Conservation (phyloP, 2,888 invertebrate species). For the Macrophya annulata region DNA sequence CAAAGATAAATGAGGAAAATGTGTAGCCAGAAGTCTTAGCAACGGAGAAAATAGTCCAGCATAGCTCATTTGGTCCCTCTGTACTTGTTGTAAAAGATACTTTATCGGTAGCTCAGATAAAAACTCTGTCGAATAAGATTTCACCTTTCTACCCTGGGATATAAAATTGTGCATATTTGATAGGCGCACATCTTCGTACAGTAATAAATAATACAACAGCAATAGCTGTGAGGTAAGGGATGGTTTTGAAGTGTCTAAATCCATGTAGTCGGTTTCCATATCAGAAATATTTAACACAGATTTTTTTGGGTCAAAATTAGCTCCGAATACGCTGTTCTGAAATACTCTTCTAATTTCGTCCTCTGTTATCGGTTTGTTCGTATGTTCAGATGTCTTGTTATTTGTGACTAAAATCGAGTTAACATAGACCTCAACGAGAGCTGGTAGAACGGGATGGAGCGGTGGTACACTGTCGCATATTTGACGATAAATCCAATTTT, state of each 20-base stretch:
- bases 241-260: conserved; percentile 83
- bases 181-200: conserved; percentile 95
- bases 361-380: conserved; percentile 95
- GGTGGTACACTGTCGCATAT: conserved; percentile 94
- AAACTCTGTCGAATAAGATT: conserved; percentile 93
- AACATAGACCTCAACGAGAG: conserved; percentile 96
- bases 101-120: conserved; percentile 96
- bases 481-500: conserved; percentile 98
- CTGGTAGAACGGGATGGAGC: conserved; percentile 95
- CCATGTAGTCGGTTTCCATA: conserved; percentile 81
- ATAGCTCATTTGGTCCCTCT: conserved; percentile 94
- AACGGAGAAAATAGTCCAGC: conserved; percentile 95
- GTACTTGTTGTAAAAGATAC: conserved; percentile 95
- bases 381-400: conserved; percentile 87
- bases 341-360: conserved; percentile 90
- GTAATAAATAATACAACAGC: conserved; percentile 93
- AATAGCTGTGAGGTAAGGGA: conserved; percentile 93
- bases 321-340: conserved; percentile 88
- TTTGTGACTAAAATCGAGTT: conserved; percentile 91
- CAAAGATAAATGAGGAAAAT: conserved; percentile 96
- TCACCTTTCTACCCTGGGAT: conserved; percentile 87
- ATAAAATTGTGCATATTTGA: conserved; percentile 86
- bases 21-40: conserved; percentile 92
- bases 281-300: conserved; percentile 81
- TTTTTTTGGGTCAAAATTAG: conserved; percentile 83